These are phyloP conservation scores for Chelmon rostratus DNA, from an alignment of 2,797 vertebrate species.

Conservation along the genomic window DNA sequence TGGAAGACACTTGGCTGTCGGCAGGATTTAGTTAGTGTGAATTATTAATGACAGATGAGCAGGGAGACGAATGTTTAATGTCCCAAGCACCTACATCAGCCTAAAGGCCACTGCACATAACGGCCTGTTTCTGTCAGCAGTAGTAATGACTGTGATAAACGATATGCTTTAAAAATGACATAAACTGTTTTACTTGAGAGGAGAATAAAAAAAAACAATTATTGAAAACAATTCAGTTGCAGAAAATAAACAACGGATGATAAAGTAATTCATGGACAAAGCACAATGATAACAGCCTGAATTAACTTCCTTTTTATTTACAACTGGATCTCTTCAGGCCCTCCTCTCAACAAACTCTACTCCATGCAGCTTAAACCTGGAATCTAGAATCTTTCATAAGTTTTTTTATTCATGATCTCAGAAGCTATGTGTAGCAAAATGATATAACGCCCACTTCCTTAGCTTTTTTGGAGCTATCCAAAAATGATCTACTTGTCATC, in stretches of 20 bases:
- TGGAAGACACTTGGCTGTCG: constrained; percentile 33
- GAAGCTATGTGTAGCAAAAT: too few species aligned
- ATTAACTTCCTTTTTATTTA: too few species aligned
- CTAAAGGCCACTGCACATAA: constrained; percentile 30
- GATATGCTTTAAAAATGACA: not conserved
- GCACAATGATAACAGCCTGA: not conserved
- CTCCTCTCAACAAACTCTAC: too few species aligned
- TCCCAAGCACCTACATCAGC: constrained; percentile 22
- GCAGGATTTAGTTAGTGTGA: constrained; percentile 55
- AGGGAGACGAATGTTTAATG: constrained; percentile 39
- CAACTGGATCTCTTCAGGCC: too few species aligned
- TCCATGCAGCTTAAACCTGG: too few species aligned
- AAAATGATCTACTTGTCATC: too few species aligned
- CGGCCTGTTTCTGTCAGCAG: not conserved
- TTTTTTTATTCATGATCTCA: too few species aligned
- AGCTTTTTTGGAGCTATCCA: too few species aligned
- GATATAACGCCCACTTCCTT: too few species aligned
- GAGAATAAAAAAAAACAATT: not conserved
- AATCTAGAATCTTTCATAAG: too few species aligned
- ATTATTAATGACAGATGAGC: constrained; percentile 50
- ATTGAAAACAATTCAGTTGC: not conserved
- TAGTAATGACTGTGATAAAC: not conserved
- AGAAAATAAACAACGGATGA: constrained; percentile 4
- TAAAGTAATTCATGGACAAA: constrained; percentile 2
- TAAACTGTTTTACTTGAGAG: not conserved